Percentiles rank a stretch among this genome's conserved stretches.
Evolutionary conservation across 2,113 vertebrate species (phyloP).

Genomic region (Alces alces): DNA sequence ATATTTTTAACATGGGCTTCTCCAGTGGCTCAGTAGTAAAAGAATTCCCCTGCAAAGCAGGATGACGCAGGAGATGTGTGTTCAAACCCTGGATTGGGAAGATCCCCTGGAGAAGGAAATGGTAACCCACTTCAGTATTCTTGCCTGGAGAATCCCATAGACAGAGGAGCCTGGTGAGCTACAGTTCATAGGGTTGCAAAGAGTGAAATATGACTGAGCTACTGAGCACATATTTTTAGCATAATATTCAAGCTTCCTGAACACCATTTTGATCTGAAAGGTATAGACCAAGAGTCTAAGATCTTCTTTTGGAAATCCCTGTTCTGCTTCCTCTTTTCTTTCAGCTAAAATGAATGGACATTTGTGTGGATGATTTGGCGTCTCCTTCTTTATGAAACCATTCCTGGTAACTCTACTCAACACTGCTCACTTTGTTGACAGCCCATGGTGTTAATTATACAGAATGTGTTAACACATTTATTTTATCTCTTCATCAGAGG

Average conservation of each 20-base stretch:
- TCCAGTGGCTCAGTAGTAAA: not conserved
- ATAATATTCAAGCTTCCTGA: not conserved
- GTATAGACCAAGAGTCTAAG: not conserved
- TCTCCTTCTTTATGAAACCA: not conserved
- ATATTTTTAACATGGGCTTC: not conserved
- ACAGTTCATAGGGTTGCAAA: not conserved
- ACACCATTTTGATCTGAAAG: not conserved
- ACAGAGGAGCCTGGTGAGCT: not conserved
- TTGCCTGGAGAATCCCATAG: not conserved
- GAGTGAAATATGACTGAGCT: not conserved
- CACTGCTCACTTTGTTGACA: not conserved
- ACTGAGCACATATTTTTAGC: not conserved
- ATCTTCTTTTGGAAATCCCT: not conserved
- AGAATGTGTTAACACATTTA: not conserved
- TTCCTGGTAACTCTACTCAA: not conserved
- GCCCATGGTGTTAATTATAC: not conserved
- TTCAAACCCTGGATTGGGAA: not conserved
- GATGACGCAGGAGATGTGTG: not conserved
- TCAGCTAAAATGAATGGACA: not conserved
- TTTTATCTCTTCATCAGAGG: slow-evolving; percentile 19
- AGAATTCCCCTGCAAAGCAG: not conserved
- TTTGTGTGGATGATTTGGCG: not conserved
- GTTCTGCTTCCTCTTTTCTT: not conserved
- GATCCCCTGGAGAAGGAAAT: not conserved
- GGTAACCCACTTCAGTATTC: not conserved